These are phyloP conservation scores for Drosophila leontia DNA, from an alignment of 1,140 invertebrate genomes.

Conservation along the genomic window DNA sequence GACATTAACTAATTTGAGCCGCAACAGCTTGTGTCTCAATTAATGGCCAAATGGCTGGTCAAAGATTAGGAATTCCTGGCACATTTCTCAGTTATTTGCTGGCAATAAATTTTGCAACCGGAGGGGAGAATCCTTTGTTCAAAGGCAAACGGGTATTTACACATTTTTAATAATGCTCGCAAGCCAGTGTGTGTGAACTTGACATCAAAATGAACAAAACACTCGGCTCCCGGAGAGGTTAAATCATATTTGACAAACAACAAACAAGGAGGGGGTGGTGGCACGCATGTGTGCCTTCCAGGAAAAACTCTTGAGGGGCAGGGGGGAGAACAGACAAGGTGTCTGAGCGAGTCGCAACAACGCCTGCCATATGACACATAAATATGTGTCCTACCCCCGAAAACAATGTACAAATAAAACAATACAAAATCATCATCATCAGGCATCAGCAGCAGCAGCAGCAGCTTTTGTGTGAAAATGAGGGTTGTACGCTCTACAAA, in stretches of 20 bases:
- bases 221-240: conserved; percentile 27
- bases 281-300: conserved; percentile 58
- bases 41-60: conserved; percentile 22
- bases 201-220: conserved; percentile 68
- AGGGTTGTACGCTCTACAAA: not conserved
- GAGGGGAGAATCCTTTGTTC: conserved; percentile 52
- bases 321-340: conserved; percentile 42
- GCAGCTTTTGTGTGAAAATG: not conserved
- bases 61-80: not conserved
- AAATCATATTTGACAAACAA: conserved; percentile 76
- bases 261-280: conserved; percentile 12
- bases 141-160: conserved; percentile 44
- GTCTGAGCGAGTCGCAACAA: conserved; percentile 47
- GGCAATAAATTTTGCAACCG: conserved; percentile 26
- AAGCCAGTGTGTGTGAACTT: conserved; percentile 62
- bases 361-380: conserved; percentile 58
- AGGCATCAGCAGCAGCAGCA: conserved; percentile 28
- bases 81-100: conserved; percentile 17
- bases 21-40: conserved; percentile 41
- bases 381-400: conserved; percentile 31
- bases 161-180: conserved; percentile 71
- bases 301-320: conserved; percentile 6
- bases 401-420: conserved; percentile 66
- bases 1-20: conserved; percentile 64
- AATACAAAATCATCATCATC: conserved; percentile 59